Percentiles rank a stretch among this genome's conserved stretches.
phyloP scores from a whole-genome alignment of 2,888 invertebrate species.

The Diaprepes abbreviatus region DNA sequence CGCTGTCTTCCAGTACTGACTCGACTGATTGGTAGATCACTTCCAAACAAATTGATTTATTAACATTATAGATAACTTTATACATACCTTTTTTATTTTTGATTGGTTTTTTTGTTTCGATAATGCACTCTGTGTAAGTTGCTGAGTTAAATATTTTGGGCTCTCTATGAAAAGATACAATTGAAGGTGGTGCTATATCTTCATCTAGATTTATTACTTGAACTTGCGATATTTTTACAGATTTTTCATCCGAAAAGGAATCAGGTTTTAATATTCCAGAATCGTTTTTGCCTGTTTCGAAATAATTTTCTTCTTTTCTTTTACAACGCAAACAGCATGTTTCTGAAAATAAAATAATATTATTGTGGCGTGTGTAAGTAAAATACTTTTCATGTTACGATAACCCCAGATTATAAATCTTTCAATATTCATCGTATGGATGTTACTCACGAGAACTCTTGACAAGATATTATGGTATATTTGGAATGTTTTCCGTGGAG shows the following conservation, averaged over 20 bases:
- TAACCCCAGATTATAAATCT: too few relatives aligned
- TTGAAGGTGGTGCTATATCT: slow-evolving; percentile 5
- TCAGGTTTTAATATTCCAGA: not conserved
- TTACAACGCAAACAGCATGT: slow-evolving; percentile 40
- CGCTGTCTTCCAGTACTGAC: too few relatives aligned
- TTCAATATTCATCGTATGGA: too few relatives aligned
- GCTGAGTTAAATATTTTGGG: not conserved
- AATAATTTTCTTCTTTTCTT: slow-evolving; percentile 4
- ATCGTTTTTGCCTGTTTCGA: not conserved
- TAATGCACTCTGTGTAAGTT: not conserved
- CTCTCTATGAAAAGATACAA: slow-evolving; percentile 37
- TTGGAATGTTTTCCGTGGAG: too few relatives aligned
- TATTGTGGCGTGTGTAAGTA: too few relatives aligned
- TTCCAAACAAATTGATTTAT: too few relatives aligned
- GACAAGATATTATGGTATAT: too few relatives aligned
- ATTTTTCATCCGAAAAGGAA: slow-evolving; percentile 21
- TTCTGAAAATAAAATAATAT: slow-evolving; percentile 3
- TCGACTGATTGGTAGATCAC: too few relatives aligned
- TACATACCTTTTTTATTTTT: not conserved
- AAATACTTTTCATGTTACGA: too few relatives aligned
- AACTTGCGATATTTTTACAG: slow-evolving; percentile 55
- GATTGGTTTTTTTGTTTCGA: not conserved
- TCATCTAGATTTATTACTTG: slow-evolving; percentile 54
- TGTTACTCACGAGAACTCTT: too few relatives aligned
- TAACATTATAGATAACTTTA: too few relatives aligned